Conservation (phyloP, 2,113 vertebrate genomes). For the Coptodon bakossiorum region DNA sequence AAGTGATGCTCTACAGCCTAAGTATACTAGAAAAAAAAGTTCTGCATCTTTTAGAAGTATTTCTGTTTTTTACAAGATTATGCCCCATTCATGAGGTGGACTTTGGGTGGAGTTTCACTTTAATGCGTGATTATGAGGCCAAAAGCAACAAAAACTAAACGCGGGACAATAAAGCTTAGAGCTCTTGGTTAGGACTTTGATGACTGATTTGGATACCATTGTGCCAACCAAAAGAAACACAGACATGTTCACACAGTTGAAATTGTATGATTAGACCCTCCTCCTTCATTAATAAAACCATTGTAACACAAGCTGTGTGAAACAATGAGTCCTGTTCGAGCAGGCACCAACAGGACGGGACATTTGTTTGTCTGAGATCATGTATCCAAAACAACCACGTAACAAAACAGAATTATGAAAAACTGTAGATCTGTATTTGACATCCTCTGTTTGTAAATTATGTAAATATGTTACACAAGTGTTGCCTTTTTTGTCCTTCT, state of each 20-base stretch:
- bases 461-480: neutral
- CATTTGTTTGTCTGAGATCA: neutral
- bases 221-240: neutral
- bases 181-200: neutral
- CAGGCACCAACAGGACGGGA: conserved; percentile 21
- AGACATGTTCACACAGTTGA: neutral
- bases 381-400: neutral
- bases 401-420: neutral
- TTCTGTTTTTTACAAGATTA: neutral
- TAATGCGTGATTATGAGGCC: neutral
- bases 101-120: neutral
- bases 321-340: conserved; percentile 17
- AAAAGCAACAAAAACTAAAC: neutral
- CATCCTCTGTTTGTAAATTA: neutral
- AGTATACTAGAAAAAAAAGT: neutral
- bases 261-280: neutral
- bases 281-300: conserved; percentile 11
- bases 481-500: neutral
- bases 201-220: neutral
- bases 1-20: accelerated
- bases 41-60: neutral
- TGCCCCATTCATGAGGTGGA: neutral
- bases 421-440: neutral
- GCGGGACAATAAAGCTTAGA: neutral
- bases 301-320: neutral